Conservation (phyloP, 2,797 vertebrate species). For the Enteromius radiatus region DNA sequence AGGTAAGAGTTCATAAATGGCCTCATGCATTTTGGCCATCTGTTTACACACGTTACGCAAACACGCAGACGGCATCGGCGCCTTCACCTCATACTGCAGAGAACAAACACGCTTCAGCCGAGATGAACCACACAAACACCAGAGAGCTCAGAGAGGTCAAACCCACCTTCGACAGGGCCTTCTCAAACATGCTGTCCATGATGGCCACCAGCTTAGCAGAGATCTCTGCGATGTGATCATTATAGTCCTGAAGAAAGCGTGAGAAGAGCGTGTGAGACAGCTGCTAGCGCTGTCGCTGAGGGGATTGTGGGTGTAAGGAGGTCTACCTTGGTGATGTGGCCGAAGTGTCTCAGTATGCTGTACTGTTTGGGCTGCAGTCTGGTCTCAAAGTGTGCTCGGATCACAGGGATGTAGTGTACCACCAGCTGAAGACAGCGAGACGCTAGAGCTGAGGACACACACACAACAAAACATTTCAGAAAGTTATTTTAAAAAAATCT, state of each 20-base stretch:
- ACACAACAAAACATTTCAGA: background rate
- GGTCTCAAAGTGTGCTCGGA: slow-evolving; percentile 93
- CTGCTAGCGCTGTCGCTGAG: accelerated
- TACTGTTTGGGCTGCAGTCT: slow-evolving; percentile 94
- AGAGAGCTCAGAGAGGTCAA: background rate
- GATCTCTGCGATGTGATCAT: slow-evolving; percentile 95
- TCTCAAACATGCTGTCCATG: slow-evolving; percentile 98
- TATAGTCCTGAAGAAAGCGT: slow-evolving; percentile 89
- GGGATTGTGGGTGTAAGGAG: background rate
- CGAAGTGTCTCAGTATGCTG: slow-evolving; percentile 92
- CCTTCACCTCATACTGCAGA: slow-evolving; percentile 95
- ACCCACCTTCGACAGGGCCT: slow-evolving; percentile 91
- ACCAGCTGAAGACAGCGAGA: slow-evolving; percentile 97
- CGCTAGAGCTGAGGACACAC: slow-evolving; percentile 81
- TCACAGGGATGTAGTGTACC: slow-evolving; percentile 93
- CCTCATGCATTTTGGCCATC: slow-evolving; percentile 98
- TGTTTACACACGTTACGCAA: slow-evolving; percentile 97
- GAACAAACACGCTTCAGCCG: background rate
- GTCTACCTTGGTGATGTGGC: slow-evolving; percentile 97
- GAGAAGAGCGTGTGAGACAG: background rate
- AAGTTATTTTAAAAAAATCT: background rate
- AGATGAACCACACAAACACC: background rate
- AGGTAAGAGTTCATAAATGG: slow-evolving; percentile 91
- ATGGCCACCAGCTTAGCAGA: slow-evolving; percentile 96
- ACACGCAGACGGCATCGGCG: slow-evolving; percentile 93